Conservation (phyloP, 1,140 invertebrate genomes). For the Asbolus verrucosus region DNA sequence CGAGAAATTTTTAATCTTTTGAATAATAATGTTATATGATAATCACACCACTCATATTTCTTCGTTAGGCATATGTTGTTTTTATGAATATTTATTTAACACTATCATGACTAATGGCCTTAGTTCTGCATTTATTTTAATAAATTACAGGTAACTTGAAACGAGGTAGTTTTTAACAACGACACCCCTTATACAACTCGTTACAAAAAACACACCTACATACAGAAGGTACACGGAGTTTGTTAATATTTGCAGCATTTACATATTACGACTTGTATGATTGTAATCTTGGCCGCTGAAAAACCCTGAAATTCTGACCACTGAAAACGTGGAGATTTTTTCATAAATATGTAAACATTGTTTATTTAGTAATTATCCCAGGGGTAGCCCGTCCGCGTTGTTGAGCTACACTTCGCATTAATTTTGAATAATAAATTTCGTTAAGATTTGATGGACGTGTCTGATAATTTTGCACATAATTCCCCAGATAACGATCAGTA, state of each 20-base stretch:
- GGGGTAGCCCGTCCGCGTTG: not conserved
- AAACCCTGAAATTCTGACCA: not conserved
- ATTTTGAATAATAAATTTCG: conserved; percentile 13
- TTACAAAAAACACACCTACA: not conserved
- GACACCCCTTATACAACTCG: not conserved
- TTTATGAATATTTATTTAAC: conserved; percentile 16
- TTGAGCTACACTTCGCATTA: too few relatives aligned
- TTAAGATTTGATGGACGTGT: not conserved
- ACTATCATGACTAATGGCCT: not conserved
- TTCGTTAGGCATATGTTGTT: conserved; percentile 6
- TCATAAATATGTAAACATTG: conserved; percentile 20
- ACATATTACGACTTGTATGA: conserved; percentile 27
- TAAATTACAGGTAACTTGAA: conserved; percentile 14
- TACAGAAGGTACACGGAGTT: conserved; percentile 5
- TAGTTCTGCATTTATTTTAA: conserved; percentile 25
- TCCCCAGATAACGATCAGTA: conserved; percentile 7
- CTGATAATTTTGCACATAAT: conserved; percentile 2
- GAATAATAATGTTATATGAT: too few relatives aligned
- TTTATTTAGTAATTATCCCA: conserved; percentile 15
- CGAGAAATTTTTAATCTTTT: too few relatives aligned
- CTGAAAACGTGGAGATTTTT: conserved; percentile 27
- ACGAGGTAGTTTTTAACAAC: conserved; percentile 21
- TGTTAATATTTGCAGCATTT: conserved; percentile 18
- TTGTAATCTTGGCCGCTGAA: conserved; percentile 22
- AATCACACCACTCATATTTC: not conserved